These are phyloP conservation scores for Adelognathus sp. DNA, from an alignment of 2,888 invertebrate species.

Conservation along the genomic window DNA sequence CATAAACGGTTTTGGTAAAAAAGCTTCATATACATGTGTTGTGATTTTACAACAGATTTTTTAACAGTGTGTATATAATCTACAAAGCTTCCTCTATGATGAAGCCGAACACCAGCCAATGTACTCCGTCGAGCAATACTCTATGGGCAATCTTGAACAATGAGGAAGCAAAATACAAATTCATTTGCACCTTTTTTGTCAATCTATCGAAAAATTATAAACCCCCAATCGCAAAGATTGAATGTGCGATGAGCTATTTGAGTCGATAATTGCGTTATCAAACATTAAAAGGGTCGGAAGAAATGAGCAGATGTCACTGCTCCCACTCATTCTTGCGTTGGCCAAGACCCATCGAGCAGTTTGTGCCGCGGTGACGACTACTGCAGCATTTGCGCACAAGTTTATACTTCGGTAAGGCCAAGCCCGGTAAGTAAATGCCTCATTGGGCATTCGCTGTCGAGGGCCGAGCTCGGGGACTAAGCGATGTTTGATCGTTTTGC, in stretches of 20 bases:
- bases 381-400: slow-evolving; percentile 2
- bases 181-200: no score
- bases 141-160: no score
- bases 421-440: slow-evolving; percentile 58
- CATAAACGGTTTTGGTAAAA: no score
- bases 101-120: no score
- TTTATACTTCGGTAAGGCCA: slow-evolving; percentile 52
- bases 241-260: not conserved
- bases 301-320: slow-evolving; percentile 28
- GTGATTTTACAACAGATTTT: no score
- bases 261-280: not conserved
- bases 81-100: no score
- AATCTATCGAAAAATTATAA: not conserved
- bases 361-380: not conserved
- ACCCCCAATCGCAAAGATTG: not conserved
- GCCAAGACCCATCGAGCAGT: slow-evolving; percentile 50
- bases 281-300: slow-evolving; percentile 14
- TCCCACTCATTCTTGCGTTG: slow-evolving; percentile 49
- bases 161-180: no score
- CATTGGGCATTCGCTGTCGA: slow-evolving; percentile 18
- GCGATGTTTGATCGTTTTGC: slow-evolving; percentile 49
- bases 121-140: no score
- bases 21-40: no score
- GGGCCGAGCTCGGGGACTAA: slow-evolving; percentile 31
- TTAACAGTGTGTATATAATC: no score